Evolutionary conservation across 2,888 invertebrate species (phyloP).

Genomic region (Nebria brevicollis): DNA sequence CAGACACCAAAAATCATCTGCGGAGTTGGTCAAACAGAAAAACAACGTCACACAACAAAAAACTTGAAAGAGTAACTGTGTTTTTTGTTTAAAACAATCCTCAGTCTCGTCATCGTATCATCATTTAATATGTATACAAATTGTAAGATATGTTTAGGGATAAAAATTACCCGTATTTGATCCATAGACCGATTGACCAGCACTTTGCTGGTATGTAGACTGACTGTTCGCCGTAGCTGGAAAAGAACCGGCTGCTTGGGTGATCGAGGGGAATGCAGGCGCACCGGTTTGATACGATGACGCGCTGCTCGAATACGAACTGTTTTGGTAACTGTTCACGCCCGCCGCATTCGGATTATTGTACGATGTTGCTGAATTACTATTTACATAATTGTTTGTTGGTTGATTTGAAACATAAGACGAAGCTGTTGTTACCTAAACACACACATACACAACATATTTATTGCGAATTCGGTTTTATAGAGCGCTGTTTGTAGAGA

Average conservation of each 20-base stretch:
- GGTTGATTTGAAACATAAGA: constrained; percentile 53
- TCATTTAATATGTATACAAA: constrained; percentile 50
- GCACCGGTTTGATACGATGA: constrained; percentile 56
- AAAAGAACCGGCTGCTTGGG: constrained; percentile 57
- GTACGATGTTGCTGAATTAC: constrained; percentile 56
- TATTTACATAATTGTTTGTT: constrained; percentile 58
- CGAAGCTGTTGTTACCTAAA: constrained; percentile 63
- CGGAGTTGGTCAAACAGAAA: constrained; percentile 27
- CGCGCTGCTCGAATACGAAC: constrained; percentile 57
- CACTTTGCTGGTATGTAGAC: constrained; percentile 58
- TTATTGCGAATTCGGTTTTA: background rate
- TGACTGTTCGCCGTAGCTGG: constrained; percentile 56
- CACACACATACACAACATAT: constrained; percentile 5
- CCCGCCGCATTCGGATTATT: constrained; percentile 55
- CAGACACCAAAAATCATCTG: constrained; percentile 52
- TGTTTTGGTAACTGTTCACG: constrained; percentile 58
- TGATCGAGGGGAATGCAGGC: constrained; percentile 58
- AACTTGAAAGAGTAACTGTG: constrained; percentile 48
- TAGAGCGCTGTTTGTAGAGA: background rate
- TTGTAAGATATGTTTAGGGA: background rate
- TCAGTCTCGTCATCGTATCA: constrained; percentile 58
- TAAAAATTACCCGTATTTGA: constrained; percentile 57
- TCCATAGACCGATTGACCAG: constrained; percentile 62
- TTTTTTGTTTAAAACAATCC: constrained; percentile 32
- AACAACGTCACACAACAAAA: constrained; percentile 49